Base-by-base conservation (phyloP, 1,140 invertebrate species). In the Popillia japonica region DNA sequence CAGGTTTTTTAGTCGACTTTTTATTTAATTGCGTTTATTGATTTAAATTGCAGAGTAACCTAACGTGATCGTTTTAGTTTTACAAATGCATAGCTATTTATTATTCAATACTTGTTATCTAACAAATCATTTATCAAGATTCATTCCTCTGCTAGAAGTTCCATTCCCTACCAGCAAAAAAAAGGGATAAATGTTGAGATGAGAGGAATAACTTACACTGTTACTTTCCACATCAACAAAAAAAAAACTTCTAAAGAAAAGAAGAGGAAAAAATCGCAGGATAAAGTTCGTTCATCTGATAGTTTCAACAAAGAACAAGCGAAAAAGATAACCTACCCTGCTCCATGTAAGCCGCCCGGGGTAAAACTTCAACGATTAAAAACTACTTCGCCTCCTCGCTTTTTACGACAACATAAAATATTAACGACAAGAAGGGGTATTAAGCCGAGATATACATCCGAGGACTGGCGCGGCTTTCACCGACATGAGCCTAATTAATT, bases 361-460 rank as follows among this genome's bases (percentile, higher is more conserved):
- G 61, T 10, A 20, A 68, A 68, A 68, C 61, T 68, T 68, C 61
- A 68, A 68, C 61, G 61, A 68, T 68, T 68, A 68, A 68, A 68
- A 68, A 68, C 61, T 68, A 68, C 61, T 68, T 68, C 61, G 61
- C 27, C 61, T 68, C 61, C 61, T 3, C 27, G 22, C 61, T 68
- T 68, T 68, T 68, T 68, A 68, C 61, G 61, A 34, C 61, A 34
- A 68, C 61, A 68, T 68, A 68, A 68, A 68, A 68, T 68, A 68
- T 68, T 68, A 68, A 68, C 61, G 61, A 68, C 61, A 68, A 68
- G 61, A 68, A 68, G 61, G 61, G 61, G 61, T 68, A 68, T 68
- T 68, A 68, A 68, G 61, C 61, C 61, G 61, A 68, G 61, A 68
- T 68, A 68, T 68, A 68, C 61, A 68, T 68, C 61, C 61, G 61